Evolutionary conservation across 2,113 vertebrate genomes (phyloP).

Genomic region (Clinocottus analis): DNA sequence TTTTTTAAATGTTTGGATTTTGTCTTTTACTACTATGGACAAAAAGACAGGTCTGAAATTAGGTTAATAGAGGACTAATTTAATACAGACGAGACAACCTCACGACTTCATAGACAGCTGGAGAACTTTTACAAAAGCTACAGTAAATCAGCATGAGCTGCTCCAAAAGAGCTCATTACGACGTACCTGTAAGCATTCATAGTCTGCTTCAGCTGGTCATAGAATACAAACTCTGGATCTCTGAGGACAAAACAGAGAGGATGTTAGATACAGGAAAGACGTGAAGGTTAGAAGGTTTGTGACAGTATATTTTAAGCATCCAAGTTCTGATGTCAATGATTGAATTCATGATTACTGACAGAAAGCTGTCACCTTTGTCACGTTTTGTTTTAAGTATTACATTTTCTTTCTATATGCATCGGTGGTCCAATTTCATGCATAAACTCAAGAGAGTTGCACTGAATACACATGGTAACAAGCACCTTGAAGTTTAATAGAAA

Average conservation of each 20-base stretch:
- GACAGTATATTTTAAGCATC: neutral
- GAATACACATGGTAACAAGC: neutral
- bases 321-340: neutral
- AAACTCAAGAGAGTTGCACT: no score
- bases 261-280: neutral
- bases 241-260: conserved; percentile 75
- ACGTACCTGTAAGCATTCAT: conserved; percentile 98
- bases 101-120: neutral
- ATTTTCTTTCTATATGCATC: no score
- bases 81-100: neutral
- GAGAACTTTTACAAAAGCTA: neutral
- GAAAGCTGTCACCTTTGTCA: neutral
- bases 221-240: conserved; percentile 99
- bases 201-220: conserved; percentile 98
- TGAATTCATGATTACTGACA: neutral
- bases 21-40: neutral
- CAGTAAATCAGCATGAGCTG: conserved; percentile 8
- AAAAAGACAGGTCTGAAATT: neutral
- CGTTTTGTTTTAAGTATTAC: neutral
- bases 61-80: neutral
- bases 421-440: neutral
- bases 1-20: neutral
- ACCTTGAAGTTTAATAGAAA: neutral
- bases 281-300: neutral
- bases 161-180: neutral